phyloP scores from a whole-genome alignment of 2,113 vertebrate species.

The Crotophaga sulcirostris region DNA sequence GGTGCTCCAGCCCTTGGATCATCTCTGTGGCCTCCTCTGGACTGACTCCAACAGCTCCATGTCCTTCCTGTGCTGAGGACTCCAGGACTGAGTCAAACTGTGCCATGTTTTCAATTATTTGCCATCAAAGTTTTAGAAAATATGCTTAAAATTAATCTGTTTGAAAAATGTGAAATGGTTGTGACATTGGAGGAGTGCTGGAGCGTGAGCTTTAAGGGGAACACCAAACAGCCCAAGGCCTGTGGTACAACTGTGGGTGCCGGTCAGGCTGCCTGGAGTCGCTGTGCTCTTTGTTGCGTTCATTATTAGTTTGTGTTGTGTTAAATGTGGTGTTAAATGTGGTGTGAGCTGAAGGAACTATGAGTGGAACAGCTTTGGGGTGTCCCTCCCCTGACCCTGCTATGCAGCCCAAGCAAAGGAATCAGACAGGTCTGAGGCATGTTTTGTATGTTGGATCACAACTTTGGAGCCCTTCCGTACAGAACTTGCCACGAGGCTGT shows the following conservation, averaged over 20 bases:
- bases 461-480: not conserved
- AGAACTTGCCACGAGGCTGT: not conserved
- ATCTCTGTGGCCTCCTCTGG: too few species aligned
- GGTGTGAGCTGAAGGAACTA: fast-evolving
- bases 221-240: too few species aligned
- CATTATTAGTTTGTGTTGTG: not conserved
- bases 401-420: not conserved
- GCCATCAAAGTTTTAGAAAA: not conserved
- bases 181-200: not conserved
- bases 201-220: not conserved
- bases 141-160: not conserved
- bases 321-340: fast-evolving
- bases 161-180: not conserved
- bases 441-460: fast-evolving
- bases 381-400: not conserved
- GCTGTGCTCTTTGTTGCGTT: not conserved
- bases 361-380: not conserved
- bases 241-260: not conserved
- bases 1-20: too few species aligned
- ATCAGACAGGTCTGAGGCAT: fast-evolving
- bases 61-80: too few species aligned
- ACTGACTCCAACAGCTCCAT: too few species aligned
- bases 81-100: too few species aligned
- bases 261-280: fast-evolving
- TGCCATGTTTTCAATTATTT: not conserved